Evolutionary conservation across 2,797 vertebrate genomes (phyloP).

Genomic region (Vultur gryphus): DNA sequence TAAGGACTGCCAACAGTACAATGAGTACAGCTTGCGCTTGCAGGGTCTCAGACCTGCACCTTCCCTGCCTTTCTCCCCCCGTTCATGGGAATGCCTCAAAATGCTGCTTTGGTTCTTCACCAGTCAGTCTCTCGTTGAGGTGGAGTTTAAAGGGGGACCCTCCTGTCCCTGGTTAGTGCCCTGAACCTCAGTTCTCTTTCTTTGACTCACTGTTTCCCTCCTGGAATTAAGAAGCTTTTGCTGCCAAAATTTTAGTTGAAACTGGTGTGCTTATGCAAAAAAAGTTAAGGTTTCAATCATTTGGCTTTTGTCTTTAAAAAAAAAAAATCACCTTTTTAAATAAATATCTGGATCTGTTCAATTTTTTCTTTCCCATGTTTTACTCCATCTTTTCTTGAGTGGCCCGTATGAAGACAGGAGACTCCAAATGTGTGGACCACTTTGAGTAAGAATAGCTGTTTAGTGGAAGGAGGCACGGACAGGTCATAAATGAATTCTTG

Average conservation of each 20-base stretch:
- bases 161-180: background rate
- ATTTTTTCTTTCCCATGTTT: background rate
- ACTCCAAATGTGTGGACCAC: background rate
- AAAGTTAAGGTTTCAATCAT: background rate
- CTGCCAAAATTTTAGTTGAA: background rate
- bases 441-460: background rate
- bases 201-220: background rate
- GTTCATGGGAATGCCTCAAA: background rate
- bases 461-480: background rate
- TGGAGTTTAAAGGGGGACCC: background rate
- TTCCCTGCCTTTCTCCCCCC: background rate
- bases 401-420: background rate
- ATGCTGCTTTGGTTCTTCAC: background rate
- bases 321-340: background rate
- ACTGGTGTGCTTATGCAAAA: background rate
- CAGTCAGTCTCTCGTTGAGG: background rate
- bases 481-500: background rate
- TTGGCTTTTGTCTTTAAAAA: background rate
- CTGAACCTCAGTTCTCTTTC: background rate
- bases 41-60: background rate
- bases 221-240: background rate
- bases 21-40: background rate
- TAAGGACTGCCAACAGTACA: background rate
- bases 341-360: background rate
- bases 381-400: background rate